A percentile compares a stretch with the other conserved stretches of the same genome.
phyloP scores from a whole-genome alignment of 2,113 vertebrate genomes.

The Campylorhamphus procurvoides region DNA sequence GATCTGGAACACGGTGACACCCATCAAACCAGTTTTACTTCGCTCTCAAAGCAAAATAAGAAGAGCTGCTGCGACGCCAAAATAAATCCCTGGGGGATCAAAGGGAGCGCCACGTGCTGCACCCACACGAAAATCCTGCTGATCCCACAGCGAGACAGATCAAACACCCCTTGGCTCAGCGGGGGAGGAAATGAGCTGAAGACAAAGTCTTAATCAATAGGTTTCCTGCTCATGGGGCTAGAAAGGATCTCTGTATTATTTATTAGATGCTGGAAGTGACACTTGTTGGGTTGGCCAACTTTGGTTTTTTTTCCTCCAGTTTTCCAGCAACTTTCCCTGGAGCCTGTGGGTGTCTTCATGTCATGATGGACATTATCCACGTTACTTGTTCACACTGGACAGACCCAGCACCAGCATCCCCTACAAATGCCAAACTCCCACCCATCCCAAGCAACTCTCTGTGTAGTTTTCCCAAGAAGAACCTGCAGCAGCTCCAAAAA shows the following conservation, averaged over 20 bases:
- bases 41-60: neutral
- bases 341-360: neutral
- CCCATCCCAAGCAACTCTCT: neutral
- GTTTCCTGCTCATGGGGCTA: neutral
- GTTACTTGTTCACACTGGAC: neutral
- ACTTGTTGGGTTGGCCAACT: neutral
- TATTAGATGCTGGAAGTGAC: neutral
- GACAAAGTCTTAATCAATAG: slow-evolving; percentile 21
- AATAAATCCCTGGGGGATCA: neutral
- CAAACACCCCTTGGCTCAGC: fast-evolving
- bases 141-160: neutral
- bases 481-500: neutral
- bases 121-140: neutral
- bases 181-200: neutral
- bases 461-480: neutral
- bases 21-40: neutral
- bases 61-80: neutral
- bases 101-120: neutral
- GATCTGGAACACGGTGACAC: neutral
- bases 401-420: fast-evolving
- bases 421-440: neutral
- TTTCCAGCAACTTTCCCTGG: neutral
- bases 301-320: neutral
- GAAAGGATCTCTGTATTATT: neutral
- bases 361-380: fast-evolving